These are phyloP conservation scores for Drosophila paracracens DNA, from an alignment of 2,888 invertebrate genomes.

Conservation along the genomic window DNA sequence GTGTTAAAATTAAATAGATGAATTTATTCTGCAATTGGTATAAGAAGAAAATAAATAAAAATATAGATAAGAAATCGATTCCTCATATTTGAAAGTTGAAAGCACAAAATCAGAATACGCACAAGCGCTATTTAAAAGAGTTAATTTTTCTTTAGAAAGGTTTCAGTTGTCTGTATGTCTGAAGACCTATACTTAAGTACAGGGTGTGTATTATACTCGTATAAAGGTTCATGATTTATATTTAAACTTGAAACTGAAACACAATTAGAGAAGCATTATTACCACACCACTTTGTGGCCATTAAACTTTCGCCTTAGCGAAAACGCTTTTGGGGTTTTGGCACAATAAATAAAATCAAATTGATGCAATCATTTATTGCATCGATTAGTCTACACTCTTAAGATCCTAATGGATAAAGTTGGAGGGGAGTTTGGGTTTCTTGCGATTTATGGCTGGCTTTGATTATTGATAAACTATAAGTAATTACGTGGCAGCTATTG, in stretches of 20 bases:
- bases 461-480: not conserved
- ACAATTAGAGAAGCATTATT: not conserved
- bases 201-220: not conserved
- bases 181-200: not conserved
- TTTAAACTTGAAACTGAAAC: not conserved
- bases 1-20: not conserved
- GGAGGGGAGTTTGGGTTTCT: not conserved
- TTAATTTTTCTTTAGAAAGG: not conserved
- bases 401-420: slow-evolving; percentile 8
- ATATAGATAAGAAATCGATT: not conserved
- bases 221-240: not conserved
- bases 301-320: slow-evolving; percentile 16
- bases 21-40: not conserved
- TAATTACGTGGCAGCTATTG: not conserved
- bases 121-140: not conserved
- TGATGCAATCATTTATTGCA: slow-evolving; percentile 13
- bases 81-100: not conserved
- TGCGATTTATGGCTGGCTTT: not conserved
- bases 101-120: not conserved
- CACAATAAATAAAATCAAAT: slow-evolving; percentile 26
- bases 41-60: not conserved
- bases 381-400: slow-evolving; percentile 17
- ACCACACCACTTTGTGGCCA: slow-evolving; percentile 5
- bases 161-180: not conserved
- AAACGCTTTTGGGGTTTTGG: slow-evolving; percentile 13